Evolutionary conservation across 2,797 vertebrate genomes (phyloP).

Genomic region (Thamnophis elegans): DNA sequence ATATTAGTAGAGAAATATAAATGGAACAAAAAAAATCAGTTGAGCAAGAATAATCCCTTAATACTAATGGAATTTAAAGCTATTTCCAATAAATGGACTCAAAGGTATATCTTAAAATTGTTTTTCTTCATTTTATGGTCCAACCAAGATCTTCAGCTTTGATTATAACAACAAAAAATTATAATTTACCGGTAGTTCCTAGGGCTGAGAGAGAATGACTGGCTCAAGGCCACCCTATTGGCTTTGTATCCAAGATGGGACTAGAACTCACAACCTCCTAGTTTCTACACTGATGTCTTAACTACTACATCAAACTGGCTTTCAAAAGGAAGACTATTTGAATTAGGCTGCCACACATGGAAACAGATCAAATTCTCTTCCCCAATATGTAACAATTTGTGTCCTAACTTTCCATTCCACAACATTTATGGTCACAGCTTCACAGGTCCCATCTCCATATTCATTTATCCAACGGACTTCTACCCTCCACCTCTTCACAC

Average conservation of each 20-base stretch:
- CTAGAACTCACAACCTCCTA: background rate
- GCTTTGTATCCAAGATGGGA: background rate
- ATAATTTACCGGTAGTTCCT: background rate
- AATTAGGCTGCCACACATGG: background rate
- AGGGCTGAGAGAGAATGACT: background rate
- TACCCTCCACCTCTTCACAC: no score
- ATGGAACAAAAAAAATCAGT: constrained; percentile 59
- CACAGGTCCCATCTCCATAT: background rate
- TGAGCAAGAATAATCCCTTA: constrained; percentile 57
- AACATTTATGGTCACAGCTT: background rate
- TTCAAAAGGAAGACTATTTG: background rate
- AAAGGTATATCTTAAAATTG: constrained; percentile 31
- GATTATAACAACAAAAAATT: background rate
- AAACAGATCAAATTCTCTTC: background rate
- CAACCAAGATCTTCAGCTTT: background rate
- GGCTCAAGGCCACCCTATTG: background rate
- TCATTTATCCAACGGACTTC: background rate
- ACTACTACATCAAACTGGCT: background rate
- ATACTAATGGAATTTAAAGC: constrained; percentile 38
- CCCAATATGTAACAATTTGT: background rate
- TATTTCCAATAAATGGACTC: constrained; percentile 43
- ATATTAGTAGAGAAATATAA: constrained; percentile 68
- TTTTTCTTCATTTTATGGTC: background rate
- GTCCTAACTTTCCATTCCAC: background rate
- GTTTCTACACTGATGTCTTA: background rate